phyloP scores from a whole-genome alignment of 2,888 invertebrate genomes.

The Aricia artaxerxes region DNA sequence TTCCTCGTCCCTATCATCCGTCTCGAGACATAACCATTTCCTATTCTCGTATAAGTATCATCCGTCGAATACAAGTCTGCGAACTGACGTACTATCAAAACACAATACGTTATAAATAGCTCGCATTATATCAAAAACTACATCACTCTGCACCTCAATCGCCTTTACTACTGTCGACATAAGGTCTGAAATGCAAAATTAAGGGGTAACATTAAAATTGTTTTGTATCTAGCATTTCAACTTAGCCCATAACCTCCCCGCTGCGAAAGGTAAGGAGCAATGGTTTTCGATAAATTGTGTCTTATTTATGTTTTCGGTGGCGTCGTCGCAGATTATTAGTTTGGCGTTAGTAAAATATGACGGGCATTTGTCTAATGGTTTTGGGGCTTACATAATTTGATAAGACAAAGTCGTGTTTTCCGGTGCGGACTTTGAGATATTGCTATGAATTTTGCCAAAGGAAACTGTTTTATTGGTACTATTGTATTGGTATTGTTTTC shows the following conservation, averaged over 20 bases:
- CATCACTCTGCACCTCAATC: slow-evolving; percentile 34
- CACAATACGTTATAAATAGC: slow-evolving; percentile 78
- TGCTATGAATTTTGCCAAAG: not conserved
- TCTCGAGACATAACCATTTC: slow-evolving; percentile 69
- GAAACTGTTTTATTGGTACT: not conserved
- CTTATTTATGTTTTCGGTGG: slow-evolving; percentile 52
- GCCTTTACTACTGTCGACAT: slow-evolving; percentile 35
- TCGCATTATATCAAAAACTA: slow-evolving; percentile 54
- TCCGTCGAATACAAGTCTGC: slow-evolving; percentile 63
- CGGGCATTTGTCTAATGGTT: slow-evolving; percentile 12
- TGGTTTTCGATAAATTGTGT: slow-evolving; percentile 60
- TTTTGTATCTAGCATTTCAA: slow-evolving; percentile 55
- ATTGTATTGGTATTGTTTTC: not conserved
- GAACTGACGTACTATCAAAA: slow-evolving; percentile 74
- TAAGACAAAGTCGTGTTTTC: slow-evolving; percentile 6
- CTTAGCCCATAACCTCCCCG: slow-evolving; percentile 64
- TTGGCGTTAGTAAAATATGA: slow-evolving; percentile 43
- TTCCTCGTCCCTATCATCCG: slow-evolving; percentile 45
- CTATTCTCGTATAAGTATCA: slow-evolving; percentile 45
- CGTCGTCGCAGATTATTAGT: slow-evolving; percentile 47
- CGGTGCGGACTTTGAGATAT: slow-evolving; percentile 1
- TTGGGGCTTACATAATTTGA: slow-evolving; percentile 22
- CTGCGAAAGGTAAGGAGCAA: slow-evolving; percentile 65
- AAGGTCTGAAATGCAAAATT: slow-evolving; percentile 30
- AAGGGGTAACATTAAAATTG: slow-evolving; percentile 42